Conservation (phyloP, 2,113 vertebrate species). For the Athene cunicularia region DNA sequence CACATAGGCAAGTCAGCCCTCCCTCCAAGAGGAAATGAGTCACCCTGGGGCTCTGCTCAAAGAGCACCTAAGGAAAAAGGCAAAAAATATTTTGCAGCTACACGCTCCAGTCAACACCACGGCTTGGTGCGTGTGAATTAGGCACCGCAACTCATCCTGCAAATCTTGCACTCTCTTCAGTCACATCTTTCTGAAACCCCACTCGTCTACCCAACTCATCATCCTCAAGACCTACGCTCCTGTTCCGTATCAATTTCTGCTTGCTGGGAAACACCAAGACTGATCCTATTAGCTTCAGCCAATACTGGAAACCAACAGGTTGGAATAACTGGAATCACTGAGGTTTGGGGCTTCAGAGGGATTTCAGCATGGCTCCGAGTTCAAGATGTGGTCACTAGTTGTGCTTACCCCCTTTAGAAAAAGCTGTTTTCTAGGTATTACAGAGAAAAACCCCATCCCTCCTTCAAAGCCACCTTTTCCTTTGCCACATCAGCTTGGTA, state of each 20-base stretch:
- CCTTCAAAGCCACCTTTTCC: not conserved
- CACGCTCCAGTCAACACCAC: accelerated
- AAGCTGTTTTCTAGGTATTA: not conserved
- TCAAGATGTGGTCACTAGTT: not conserved
- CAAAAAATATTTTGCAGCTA: not conserved
- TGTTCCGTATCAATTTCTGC: accelerated
- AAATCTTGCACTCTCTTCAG: accelerated
- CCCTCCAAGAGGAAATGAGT: not conserved
- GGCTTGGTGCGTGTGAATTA: accelerated
- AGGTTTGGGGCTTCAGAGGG: not conserved
- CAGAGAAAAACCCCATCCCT: not conserved
- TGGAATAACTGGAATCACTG: not conserved
- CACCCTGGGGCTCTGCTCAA: not conserved
- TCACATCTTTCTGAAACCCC: not conserved
- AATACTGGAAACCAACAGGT: not conserved
- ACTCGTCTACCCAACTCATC: not conserved
- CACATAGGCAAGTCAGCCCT: not conserved
- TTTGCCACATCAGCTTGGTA: not conserved
- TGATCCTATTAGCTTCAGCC: not conserved
- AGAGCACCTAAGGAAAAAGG: not conserved
- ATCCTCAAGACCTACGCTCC: not conserved
- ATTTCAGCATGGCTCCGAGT: not conserved
- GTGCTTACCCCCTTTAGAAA: not conserved
- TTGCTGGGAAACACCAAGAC: not conserved
- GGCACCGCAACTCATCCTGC: not conserved